These are phyloP conservation scores for Sandelia bainsii DNA, from an alignment of 2,797 vertebrate species.

Conservation along the genomic window DNA sequence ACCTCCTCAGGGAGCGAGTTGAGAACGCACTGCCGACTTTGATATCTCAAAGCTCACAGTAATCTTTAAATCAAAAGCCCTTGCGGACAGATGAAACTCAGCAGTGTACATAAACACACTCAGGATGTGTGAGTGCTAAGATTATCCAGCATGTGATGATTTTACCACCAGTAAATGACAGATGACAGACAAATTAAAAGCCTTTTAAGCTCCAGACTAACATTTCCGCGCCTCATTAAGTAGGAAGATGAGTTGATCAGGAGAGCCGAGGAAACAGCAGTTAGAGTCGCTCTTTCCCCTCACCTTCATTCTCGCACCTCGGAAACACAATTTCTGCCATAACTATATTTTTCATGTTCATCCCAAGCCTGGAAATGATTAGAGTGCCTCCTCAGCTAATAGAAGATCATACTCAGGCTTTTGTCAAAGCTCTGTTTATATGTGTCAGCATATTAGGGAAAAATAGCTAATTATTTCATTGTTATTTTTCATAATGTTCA, in stretches of 20 bases:
- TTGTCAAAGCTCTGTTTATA: constrained; percentile 19
- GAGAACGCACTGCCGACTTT: constrained; percentile 71
- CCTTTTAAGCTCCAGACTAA: constrained; percentile 77
- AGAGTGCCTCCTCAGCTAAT: constrained; percentile 5
- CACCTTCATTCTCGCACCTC: constrained; percentile 38
- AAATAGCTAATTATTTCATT: constrained; percentile 14
- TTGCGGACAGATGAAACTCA: constrained; percentile 57
- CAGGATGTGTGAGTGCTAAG: constrained; percentile 63
- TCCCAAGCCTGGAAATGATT: constrained; percentile 17
- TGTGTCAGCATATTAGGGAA: not conserved
- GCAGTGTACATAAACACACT: constrained; percentile 74
- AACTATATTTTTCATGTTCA: constrained; percentile 21
- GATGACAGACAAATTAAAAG: constrained; percentile 81
- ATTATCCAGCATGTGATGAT: constrained; percentile 77
- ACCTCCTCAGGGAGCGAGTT: constrained; percentile 47
- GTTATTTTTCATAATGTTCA: constrained; percentile 22
- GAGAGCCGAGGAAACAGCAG: constrained; percentile 35
- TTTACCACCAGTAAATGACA: constrained; percentile 75
- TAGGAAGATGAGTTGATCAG: constrained; percentile 63
- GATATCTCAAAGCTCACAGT: constrained; percentile 67
- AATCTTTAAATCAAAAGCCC: constrained; percentile 81
- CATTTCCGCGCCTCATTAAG: constrained; percentile 73
- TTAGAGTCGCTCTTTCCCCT: constrained; percentile 11
- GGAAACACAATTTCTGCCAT: constrained; percentile 11
- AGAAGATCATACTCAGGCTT: constrained; percentile 3